phyloP scores from a whole-genome alignment of 2,888 invertebrate species.

The Tigriopus californicus region DNA sequence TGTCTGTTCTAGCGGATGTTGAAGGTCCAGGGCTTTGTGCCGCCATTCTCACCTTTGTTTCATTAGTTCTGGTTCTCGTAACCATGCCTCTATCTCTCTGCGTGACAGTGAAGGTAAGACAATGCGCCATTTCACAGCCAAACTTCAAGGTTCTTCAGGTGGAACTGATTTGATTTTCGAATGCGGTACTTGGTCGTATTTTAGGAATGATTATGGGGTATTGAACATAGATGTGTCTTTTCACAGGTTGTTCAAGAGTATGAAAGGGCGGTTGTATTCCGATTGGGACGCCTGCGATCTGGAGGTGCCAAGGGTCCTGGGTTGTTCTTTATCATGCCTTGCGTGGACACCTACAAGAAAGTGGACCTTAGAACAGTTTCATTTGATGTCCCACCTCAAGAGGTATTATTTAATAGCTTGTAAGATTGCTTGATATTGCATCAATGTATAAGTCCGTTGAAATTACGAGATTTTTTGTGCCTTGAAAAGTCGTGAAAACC shows the following conservation, averaged over 20 bases:
- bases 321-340: conserved; percentile 41
- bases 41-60: conserved; percentile 21
- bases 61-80: conserved; percentile 21
- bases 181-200: no score
- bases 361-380: conserved; percentile 41
- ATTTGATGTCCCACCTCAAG: conserved; percentile 43
- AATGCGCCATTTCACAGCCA: no score
- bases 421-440: no score
- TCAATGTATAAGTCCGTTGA: no score
- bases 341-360: conserved; percentile 36
- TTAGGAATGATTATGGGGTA: no score
- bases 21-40: conserved; percentile 11
- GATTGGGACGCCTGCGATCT: conserved; percentile 31
- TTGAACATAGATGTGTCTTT: no score
- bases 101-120: conserved; percentile 22
- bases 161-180: no score
- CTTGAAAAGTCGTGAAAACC: no score
- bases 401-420: no score
- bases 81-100: conserved; percentile 23
- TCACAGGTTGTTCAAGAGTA: conserved; percentile 32
- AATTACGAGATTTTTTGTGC: no score
- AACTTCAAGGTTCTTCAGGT: no score
- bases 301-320: conserved; percentile 37
- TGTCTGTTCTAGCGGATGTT: conserved; percentile 1
- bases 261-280: conserved; percentile 34